Percentiles rank a stretch among this genome's conserved stretches.
Evolutionary conservation across 1,140 invertebrate genomes (phyloP).

Genomic region (Lanistes nyassanus): DNA sequence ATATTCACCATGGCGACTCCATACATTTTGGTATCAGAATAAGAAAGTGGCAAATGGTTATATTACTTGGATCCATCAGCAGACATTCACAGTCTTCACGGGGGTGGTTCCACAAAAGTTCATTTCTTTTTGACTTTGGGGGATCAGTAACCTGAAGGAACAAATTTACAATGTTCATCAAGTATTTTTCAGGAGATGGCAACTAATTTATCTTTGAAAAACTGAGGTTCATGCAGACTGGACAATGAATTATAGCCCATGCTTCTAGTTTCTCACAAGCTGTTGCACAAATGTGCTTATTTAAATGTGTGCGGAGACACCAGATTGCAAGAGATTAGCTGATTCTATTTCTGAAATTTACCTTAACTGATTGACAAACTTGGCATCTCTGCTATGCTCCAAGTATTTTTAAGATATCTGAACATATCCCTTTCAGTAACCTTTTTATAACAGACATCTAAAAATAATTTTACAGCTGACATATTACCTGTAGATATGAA

Average conservation of each 20-base stretch:
- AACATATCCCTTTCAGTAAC: too few relatives aligned
- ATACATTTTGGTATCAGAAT: not conserved
- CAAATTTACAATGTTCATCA: not conserved
- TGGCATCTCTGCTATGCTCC: not conserved
- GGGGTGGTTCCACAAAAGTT: slow-evolving; percentile 42
- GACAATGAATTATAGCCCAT: not conserved
- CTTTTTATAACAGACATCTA: too few relatives aligned
- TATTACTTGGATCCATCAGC: slow-evolving; percentile 27
- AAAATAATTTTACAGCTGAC: not conserved
- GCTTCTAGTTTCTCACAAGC: not conserved
- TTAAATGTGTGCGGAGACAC: too few relatives aligned
- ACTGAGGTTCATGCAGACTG: not conserved
- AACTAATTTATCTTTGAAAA: not conserved
- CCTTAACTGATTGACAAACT: too few relatives aligned
- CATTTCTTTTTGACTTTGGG: slow-evolving; percentile 32
- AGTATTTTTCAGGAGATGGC: not conserved
- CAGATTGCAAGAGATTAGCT: not conserved
- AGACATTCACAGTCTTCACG: not conserved
- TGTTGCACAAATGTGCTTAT: not conserved
- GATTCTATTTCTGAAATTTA: too few relatives aligned
- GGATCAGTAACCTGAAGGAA: slow-evolving; percentile 32
- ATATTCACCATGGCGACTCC: not conserved
- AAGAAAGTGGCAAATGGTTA: not conserved
- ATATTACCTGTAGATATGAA: slow-evolving; percentile 23
- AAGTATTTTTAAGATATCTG: not conserved